A percentile compares a stretch with the other conserved stretches of the same genome.
These are phyloP conservation scores for Lycaon pictus DNA, from an alignment of 2,113 vertebrate species.

Conservation along the genomic window DNA sequence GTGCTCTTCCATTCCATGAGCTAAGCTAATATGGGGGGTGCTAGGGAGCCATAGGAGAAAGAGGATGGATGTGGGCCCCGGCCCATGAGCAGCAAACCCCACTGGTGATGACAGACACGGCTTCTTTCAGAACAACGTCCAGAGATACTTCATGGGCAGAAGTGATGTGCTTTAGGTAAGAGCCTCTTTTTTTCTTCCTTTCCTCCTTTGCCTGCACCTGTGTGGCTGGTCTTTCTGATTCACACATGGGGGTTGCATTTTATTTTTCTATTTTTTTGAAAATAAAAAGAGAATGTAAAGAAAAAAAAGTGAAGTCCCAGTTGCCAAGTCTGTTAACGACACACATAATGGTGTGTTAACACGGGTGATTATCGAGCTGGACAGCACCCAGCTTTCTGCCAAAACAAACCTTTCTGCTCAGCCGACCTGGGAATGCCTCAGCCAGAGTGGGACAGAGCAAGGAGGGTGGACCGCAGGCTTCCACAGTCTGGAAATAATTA, in stretches of 20 bases:
- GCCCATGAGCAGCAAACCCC: not conserved
- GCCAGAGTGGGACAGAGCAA: constrained; percentile 65
- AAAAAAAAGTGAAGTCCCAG: constrained; percentile 84
- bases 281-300: constrained; percentile 72
- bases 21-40: not conserved
- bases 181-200: not conserved
- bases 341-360: constrained; percentile 90
- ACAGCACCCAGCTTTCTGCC: constrained; percentile 88
- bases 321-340: constrained; percentile 89
- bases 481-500: constrained; percentile 86
- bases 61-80: not conserved
- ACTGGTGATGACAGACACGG: not conserved
- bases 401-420: constrained; percentile 89
- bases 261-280: constrained; percentile 75
- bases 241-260: constrained; percentile 50
- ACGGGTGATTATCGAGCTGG: constrained; percentile 86
- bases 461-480: constrained; percentile 39
- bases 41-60: not conserved
- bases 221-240: constrained; percentile 40
- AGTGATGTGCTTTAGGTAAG: not conserved
- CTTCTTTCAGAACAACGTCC: not conserved
- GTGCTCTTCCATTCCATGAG: not conserved
- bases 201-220: constrained; percentile 28
- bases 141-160: not conserved
- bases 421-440: constrained; percentile 83